phyloP scores from a whole-genome alignment of 2,888 invertebrate genomes.

The Temnothorax rugatulus region DNA sequence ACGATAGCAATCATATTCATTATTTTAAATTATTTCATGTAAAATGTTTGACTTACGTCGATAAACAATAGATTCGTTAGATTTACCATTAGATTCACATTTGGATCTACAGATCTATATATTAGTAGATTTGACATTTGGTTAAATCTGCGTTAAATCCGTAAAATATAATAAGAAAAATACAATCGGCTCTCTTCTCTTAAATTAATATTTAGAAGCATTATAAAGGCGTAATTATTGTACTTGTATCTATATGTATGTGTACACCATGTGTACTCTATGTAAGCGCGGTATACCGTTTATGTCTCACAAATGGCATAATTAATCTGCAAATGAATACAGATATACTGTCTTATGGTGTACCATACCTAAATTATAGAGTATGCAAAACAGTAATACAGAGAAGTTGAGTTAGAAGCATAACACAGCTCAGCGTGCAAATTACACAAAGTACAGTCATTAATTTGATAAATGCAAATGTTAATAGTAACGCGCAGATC shows the following conservation, averaged over 20 bases:
- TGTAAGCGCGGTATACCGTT: not conserved
- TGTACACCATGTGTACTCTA: not conserved
- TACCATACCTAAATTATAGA: conserved; percentile 34
- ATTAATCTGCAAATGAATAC: conserved; percentile 46
- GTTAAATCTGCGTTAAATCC: not conserved
- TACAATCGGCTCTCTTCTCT: not conserved
- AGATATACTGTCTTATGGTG: conserved; percentile 10
- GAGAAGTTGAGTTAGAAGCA: conserved; percentile 20
- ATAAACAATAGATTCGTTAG: not conserved
- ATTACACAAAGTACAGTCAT: conserved; percentile 27
- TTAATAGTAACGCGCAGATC: not conserved
- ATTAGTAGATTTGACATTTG: not conserved
- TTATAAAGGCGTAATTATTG: not conserved
- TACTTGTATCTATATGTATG: not conserved
- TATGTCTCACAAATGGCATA: conserved; percentile 33
- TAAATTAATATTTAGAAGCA: not conserved
- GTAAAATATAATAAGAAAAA: not conserved
- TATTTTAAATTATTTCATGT: conserved; percentile 7
- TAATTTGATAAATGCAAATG: conserved; percentile 19
- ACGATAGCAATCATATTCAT: not conserved
- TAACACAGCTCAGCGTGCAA: conserved; percentile 19
- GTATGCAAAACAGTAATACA: conserved; percentile 38
- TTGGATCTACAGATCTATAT: not conserved
- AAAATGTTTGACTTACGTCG: not conserved
- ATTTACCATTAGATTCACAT: not conserved